Base-by-base conservation (phyloP, 2,888 invertebrate species). In the Platerodrilus igneus region DNA sequence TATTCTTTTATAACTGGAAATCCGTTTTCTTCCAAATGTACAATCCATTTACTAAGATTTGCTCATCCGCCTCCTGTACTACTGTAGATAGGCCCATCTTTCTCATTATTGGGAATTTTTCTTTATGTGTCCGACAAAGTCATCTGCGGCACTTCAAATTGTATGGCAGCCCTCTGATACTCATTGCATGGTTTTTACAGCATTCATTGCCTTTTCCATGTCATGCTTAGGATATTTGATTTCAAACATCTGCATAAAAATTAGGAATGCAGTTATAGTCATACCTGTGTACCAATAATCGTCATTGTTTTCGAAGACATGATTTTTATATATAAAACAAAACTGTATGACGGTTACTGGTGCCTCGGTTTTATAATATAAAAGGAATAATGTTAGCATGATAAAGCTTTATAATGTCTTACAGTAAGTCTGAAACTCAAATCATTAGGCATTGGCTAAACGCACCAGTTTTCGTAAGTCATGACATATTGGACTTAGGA, bases 271-370 rank as follows among this genome's bases (percentile, higher is more conserved):
- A 30, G 30, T 18, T 30, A 20, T 16, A 17, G 30, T 30, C 20
- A 30, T 18, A 6, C 2, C 30, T 16, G 19, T 30, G 30, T 2
- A 9, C 30, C 6, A 30, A 10, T 30, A 20, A 3, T 30, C 30
- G 30, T 30, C 30, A 30, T 18, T 2, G 19, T 30, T 18, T 30
- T 30, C 30, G 13, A 30, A 18, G 5, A 10, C 9, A 7, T n/a
- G 18, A 2, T 11, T 15, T 30, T 30, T 9, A 19, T 2, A 18
- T 7, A 19, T 30, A 18, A 11, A 30, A 15, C 29, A 5, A 30
- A 18, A 18, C 7, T 18, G 30, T 3, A 29, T 30, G 30, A 30
- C 30, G 30, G 10, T 30, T 18, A 30, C 19, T 30, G 20, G 20
- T 30, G 8, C 13, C 15, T 27, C 3, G 3, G 14, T 27, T 15